Evolutionary conservation across 1,140 invertebrate species (phyloP).

Genomic region (Spodoptera litura): DNA sequence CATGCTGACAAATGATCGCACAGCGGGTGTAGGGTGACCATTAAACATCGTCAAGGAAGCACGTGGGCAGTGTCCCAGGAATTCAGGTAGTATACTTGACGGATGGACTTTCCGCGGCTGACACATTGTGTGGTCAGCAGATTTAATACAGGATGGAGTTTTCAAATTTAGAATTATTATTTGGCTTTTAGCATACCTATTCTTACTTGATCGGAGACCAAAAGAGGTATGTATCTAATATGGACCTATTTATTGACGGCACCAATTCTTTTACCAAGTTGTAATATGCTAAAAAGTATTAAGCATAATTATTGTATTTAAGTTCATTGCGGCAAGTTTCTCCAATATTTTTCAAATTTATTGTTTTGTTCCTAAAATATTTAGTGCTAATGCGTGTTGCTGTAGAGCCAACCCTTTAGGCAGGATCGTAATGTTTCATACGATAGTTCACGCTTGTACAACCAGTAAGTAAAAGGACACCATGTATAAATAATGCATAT

Average conservation of each 20-base stretch:
- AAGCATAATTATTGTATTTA: no score
- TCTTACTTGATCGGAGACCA: not conserved
- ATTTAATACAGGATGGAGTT: slow-evolving; percentile 40
- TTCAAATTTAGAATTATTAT: no score
- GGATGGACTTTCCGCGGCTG: slow-evolving; percentile 56
- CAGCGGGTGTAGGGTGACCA: slow-evolving; percentile 71
- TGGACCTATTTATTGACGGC: not conserved
- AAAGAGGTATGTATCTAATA: not conserved
- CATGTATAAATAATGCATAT: slow-evolving; percentile 47
- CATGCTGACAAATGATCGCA: slow-evolving; percentile 72
- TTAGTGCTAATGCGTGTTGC: no score
- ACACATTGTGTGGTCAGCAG: slow-evolving; percentile 54
- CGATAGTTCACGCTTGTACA: not conserved
- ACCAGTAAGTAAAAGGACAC: slow-evolving; percentile 35
- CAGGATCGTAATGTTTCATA: not conserved
- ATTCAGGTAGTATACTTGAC: slow-evolving; percentile 72
- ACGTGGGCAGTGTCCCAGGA: slow-evolving; percentile 62
- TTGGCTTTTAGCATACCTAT: no score
- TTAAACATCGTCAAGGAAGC: slow-evolving; percentile 60
- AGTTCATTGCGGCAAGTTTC: no score
- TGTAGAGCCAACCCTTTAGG: no score
- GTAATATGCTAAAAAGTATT: no score
- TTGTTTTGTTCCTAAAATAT: no score
- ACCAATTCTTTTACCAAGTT: not conserved
- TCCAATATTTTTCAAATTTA: no score